Percentiles rank a stretch among this genome's conserved stretches.
phyloP scores from a whole-genome alignment of 2,888 invertebrate genomes.

The Odontocolon sp. region DNA sequence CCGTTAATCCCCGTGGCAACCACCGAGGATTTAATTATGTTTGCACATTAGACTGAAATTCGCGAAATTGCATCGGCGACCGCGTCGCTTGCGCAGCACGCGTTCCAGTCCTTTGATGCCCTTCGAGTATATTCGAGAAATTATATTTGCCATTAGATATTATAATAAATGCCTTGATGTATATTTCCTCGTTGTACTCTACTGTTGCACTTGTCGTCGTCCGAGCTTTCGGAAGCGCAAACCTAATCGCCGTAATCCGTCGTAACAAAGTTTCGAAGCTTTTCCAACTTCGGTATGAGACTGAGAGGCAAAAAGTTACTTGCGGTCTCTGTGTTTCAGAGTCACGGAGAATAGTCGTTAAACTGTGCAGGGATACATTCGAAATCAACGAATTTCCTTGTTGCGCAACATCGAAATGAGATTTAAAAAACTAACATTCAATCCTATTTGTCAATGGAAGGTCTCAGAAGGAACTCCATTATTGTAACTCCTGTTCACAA shows the following conservation, averaged over 20 bases:
- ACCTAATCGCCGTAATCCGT: constrained; percentile 49
- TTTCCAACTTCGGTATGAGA: constrained; percentile 34
- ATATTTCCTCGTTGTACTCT: not conserved
- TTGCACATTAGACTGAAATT: constrained; percentile 16
- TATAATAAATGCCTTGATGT: constrained; percentile 11
- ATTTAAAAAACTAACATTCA: too few relatives aligned
- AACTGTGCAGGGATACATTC: too few relatives aligned
- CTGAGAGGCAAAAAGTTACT: constrained; percentile 36
- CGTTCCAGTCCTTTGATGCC: not conserved
- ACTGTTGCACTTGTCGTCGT: too few relatives aligned
- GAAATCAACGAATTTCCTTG: too few relatives aligned
- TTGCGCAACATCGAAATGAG: too few relatives aligned
- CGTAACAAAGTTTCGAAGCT: constrained; percentile 47
- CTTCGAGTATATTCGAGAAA: not conserved
- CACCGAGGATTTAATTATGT: constrained; percentile 28
- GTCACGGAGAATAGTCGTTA: too few relatives aligned
- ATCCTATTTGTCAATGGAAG: too few relatives aligned
- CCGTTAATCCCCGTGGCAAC: constrained; percentile 3
- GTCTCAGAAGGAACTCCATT: too few relatives aligned
- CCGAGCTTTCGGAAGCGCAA: constrained; percentile 19
- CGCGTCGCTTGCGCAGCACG: not conserved
- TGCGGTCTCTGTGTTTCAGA: too few relatives aligned
- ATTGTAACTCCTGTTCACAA: too few relatives aligned
- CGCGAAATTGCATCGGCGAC: constrained; percentile 10
- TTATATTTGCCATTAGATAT: constrained; percentile 14